Evolutionary conservation across 2,797 vertebrate species (phyloP), one percentile per base, ranked within the genome.

Genomic region (Peromyscus nudipes): DNA sequence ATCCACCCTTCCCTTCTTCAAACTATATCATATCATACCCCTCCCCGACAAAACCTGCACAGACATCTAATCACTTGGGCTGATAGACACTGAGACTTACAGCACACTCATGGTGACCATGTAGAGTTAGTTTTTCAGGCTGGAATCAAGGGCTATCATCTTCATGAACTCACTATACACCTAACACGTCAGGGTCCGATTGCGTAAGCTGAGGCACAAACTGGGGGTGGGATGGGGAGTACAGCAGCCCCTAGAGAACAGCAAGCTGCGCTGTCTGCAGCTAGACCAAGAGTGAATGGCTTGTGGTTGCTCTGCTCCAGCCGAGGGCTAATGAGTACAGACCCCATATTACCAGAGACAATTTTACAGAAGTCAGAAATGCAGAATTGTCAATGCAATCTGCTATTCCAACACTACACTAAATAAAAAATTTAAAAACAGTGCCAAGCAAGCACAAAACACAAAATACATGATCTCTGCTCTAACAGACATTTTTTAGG

Each of bases 401-500:
- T 93, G 34, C 27, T 52, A 76, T n/a, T 95, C 92, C 73, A 97
- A 69, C 10, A 88, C 40, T 75, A 64, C 1, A 40, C 29, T 77
- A 89, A 92, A 67, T 57, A 82, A 92, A 89, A 95, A 88, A 76
- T 85, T 79, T 93, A 64, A 92, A 95, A 96, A 43, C n/a, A 55
- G 46, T 94, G 83, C 71, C 57, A 71, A 87, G 40, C 34, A 95
- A 96, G 96, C 34, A 86, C 65, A 97, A 91, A 52, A 83, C 4
- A 29, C 65, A 97, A 92, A 65, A 83, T 2, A 29, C 13, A 60
- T 4, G 21, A 82, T 83, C n/a, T 71, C 67, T 95, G 55, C 23
- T 85, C 3, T 23, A 91, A 76, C 2, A 52, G 57, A 86, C 31
- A 12, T 90, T 94, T 71, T 80, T n/a, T 34, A 88, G 73, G 77